Base-by-base conservation (phyloP, 2,888 invertebrate genomes). In the Eulithis testata region DNA sequence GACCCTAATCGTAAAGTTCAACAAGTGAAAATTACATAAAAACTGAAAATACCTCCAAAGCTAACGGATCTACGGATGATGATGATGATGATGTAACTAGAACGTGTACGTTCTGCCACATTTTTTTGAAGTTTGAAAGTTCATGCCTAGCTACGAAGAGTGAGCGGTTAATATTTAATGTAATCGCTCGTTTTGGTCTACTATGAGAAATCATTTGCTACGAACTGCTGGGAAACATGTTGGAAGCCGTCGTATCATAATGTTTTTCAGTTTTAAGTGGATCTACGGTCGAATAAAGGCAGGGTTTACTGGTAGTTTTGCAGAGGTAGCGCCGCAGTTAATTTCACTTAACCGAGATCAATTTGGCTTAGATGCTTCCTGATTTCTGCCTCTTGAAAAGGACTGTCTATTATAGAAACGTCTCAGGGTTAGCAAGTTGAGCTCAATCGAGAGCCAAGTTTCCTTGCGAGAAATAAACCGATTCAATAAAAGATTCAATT, bases 331-430 rank as follows among this genome's bases (percentile, higher is more conserved):
- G 76, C 78, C 74, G 76, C 82, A 83, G 82, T 86, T 87, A 85
- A 86, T 87, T 85, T 88, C 86, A 86, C 82, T 87, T 86, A 83
- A 76, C 76, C 74, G 70, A 73, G 77, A 78, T 81, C 81, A 81
- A 68, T 84, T 83, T 78, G 81, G 57, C 53, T 60, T 82, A 79
- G 76, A 76, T 73, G 72, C 71, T 73, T 72, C 74, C 78, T 73
- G 77, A 79, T 84, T 80, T 76, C 78, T 78, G 77, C 76, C 76
- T 71, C 73, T 73, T 64, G 62, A 62, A 69, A 60, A 52, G 51
- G 43, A 61, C 57, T 55, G 62, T 27, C 37, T 9, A 14, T 37
- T 57, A 27, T 50, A 56, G 37, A 21, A 63, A 12, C 36, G 57
- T 36, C 21, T 49, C 37, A 21, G 49, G 47, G 21, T n/a, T 36